These are phyloP conservation scores for Melanotaenia nigrans DNA, from an alignment of 2,797 vertebrate genomes.

Conservation along the genomic window DNA sequence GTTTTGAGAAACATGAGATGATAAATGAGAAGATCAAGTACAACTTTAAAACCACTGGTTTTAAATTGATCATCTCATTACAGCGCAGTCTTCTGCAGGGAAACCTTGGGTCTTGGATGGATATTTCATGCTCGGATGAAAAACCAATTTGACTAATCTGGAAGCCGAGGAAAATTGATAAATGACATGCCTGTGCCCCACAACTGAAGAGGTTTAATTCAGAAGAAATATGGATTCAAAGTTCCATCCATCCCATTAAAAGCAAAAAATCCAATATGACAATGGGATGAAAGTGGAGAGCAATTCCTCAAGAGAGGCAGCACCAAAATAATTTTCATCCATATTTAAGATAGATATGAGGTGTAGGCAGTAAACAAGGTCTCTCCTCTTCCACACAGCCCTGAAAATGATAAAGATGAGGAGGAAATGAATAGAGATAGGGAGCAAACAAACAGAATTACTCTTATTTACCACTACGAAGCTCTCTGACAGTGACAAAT, in stretches of 20 bases:
- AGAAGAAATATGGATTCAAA: constrained; percentile 14
- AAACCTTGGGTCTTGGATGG: background rate
- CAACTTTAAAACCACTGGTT: background rate
- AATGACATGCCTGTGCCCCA: constrained; percentile 12
- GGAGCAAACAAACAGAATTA: constrained; percentile 16
- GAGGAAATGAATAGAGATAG: constrained; percentile 28
- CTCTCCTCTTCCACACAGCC: constrained; percentile 21
- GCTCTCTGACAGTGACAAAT: constrained; percentile 36
- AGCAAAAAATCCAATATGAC: constrained; percentile 49
- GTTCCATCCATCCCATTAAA: constrained; percentile 26
- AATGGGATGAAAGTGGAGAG: constrained; percentile 41
- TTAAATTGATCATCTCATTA: background rate
- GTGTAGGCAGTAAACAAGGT: constrained; percentile 47
- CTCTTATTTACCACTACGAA: constrained; percentile 33
- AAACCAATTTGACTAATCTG: background rate
- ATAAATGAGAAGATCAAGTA: background rate
- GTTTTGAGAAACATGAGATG: constrained; percentile 26
- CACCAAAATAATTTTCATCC: constrained; percentile 41
- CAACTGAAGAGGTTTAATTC: constrained; percentile 18
- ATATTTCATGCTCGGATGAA: background rate
- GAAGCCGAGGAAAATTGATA: constrained; percentile 11
- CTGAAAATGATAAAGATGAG: constrained; percentile 40
- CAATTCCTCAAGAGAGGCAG: constrained; percentile 45
- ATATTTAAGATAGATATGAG: constrained; percentile 54
- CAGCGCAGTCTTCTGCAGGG: background rate